Conservation (phyloP, 1,140 invertebrate species). For the Sitobion miscanthi region DNA sequence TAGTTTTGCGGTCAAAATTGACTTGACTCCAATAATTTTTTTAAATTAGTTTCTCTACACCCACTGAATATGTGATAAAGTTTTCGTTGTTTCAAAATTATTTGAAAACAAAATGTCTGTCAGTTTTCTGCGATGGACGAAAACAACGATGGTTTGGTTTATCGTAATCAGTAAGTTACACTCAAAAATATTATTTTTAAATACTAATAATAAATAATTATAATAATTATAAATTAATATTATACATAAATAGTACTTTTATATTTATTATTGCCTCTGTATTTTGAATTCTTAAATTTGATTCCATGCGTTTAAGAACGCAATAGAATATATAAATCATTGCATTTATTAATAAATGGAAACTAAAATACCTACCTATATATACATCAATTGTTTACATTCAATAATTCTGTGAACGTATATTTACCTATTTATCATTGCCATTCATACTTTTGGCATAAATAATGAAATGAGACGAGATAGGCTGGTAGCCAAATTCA, state of each 20-base stretch:
- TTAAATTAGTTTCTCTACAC: not conserved
- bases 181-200: not conserved
- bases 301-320: not conserved
- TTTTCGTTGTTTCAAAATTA: not conserved
- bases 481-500: not conserved
- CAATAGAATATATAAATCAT: not conserved
- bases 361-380: not conserved
- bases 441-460: not conserved
- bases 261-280: not conserved
- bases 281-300: not conserved
- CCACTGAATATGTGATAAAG: not conserved
- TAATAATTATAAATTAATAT: not conserved
- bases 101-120: constrained; percentile 7
- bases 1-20: not conserved
- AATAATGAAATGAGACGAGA: not conserved
- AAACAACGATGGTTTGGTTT: not conserved
- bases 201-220: not conserved
- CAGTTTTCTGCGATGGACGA: not conserved
- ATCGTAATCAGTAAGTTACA: not conserved
- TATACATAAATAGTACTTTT: not conserved
- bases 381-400: not conserved
- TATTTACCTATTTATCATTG: not conserved
- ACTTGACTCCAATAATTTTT: not conserved
- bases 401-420: not conserved
- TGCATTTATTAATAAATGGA: not conserved